Base-by-base conservation (phyloP, 2,113 vertebrate genomes). In the Scortum barcoo region DNA sequence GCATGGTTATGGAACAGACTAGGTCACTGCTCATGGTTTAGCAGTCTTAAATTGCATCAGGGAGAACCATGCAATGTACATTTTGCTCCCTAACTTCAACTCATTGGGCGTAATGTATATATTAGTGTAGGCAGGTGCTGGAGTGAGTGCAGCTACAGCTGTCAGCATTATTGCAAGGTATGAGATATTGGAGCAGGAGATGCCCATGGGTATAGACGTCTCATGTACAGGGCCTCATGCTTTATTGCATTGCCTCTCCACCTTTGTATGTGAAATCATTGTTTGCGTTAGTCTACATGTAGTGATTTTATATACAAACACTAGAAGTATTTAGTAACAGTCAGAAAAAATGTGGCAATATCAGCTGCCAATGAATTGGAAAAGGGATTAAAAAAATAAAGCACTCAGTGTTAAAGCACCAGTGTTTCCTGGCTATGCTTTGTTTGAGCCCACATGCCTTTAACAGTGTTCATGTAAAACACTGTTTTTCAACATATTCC, bases 1-100 rank as follows among this genome's bases (percentile, higher is more conserved):
- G 90, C 90, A 90, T 89, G 91, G 88, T 89, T 86, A 88, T 85
- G 78, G 84, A 85, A 70, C 87, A 88, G 78, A 85, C 80, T 46
- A 78, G 79, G 90, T 77, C 61, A 80, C 85, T 72, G 86, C 81
- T 86, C 84, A 88, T 84, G 91, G 81, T 86, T 91, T 92, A 84
- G 82, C 76, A 73, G 72, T 68, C 85, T 90, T 91, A 91, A 93
- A 92, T 92, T 90, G 85, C 91, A 89, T 90, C 85, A 81, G 89
- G 88, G 93, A 87, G 86, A 93, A 89, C 80, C 86, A 85, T 88
- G 87, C 84, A 78, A 88, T 86, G 83, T 90, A 86, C 76, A 84
- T 88, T 91, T 90, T 79, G 77, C 84, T 88, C 72, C 68, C 65
- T 73, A 80, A 90, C 75, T 90, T 66, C 77, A 85, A 76, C 78